Evolutionary conservation across 2,888 invertebrate genomes (phyloP).

Genomic region (Amphiduros pacificus): DNA sequence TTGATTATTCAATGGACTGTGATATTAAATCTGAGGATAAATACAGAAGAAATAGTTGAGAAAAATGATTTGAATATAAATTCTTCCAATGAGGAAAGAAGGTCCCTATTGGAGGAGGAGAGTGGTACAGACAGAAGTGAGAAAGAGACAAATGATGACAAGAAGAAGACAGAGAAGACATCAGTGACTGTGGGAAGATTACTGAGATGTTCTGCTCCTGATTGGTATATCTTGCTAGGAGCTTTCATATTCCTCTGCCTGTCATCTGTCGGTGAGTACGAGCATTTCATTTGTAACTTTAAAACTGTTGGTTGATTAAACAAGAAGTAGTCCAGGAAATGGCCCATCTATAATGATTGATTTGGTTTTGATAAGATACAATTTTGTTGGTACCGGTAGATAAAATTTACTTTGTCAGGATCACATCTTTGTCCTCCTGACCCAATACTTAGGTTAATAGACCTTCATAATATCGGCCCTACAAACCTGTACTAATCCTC

Average conservation of each 20-base stretch:
- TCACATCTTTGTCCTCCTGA: no score
- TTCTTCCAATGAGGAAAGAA: constrained; percentile 21
- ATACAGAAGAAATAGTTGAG: not conserved
- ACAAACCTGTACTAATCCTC: no score
- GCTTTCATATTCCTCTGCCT: constrained; percentile 32
- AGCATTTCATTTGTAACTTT: no score
- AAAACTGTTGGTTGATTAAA: no score
- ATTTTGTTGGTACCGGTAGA: no score
- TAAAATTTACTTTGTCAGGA: no score
- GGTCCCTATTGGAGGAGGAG: constrained; percentile 12
- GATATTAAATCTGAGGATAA: constrained; percentile 26
- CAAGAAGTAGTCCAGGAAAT: no score
- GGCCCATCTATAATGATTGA: no score
- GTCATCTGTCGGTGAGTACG: constrained; percentile 38
- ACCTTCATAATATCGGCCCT: no score
- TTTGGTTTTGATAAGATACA: no score
- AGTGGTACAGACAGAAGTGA: constrained; percentile 16
- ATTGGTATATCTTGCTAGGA: constrained; percentile 31
- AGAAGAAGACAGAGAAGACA: constrained; percentile 14
- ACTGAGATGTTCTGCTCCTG: constrained; percentile 38
- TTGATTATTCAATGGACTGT: constrained; percentile 31
- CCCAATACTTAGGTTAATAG: no score
- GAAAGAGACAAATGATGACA: constrained; percentile 19
- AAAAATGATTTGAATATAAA: constrained; percentile 3
- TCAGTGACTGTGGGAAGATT: constrained; percentile 34